phyloP scores from a whole-genome alignment of 1,140 invertebrate genomes.

The Orius insidiosus region DNA sequence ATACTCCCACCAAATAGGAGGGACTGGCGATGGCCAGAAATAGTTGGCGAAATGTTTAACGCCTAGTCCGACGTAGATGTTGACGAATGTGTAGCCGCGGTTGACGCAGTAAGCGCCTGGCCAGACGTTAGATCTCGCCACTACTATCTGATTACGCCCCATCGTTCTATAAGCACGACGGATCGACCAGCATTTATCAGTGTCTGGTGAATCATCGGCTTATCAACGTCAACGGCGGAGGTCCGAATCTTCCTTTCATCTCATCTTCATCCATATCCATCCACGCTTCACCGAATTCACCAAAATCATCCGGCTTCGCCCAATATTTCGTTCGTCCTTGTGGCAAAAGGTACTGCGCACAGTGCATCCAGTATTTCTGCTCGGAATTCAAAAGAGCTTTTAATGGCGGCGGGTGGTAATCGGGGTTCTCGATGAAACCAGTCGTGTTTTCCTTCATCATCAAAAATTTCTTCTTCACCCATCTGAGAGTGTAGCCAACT shows the following conservation, averaged over 20 bases:
- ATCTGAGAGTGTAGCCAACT: conserved; percentile 30
- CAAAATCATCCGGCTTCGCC: conserved; percentile 25
- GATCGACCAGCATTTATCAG: conserved; percentile 43
- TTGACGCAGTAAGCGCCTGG: conserved; percentile 54
- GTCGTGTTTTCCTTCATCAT: conserved; percentile 2
- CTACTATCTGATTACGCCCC: conserved; percentile 40
- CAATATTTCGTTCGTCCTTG: conserved; percentile 38
- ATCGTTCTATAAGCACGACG: conserved; percentile 31
- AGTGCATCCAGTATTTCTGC: conserved; percentile 61
- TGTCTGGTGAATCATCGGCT: conserved; percentile 38
- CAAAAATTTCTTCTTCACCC: conserved; percentile 28
- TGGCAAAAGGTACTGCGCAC: conserved; percentile 54
- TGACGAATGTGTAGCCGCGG: conserved; percentile 23
- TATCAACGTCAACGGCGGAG: conserved; percentile 44
- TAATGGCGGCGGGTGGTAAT: conserved; percentile 29
- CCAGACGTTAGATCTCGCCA: conserved; percentile 53
- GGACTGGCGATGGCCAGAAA: neutral
- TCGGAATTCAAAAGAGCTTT: conserved; percentile 40
- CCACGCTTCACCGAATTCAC: conserved; percentile 20
- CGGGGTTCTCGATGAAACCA: conserved; percentile 5
- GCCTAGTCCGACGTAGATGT: conserved; percentile 10
- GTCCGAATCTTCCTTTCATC: conserved; percentile 43
- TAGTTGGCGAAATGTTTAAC: conserved; percentile 2
- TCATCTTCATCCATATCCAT: conserved; percentile 31
- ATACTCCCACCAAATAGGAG: conserved; percentile 1